phyloP scores from a whole-genome alignment of 1,140 invertebrate species.

The Helicoverpa armigera region DNA sequence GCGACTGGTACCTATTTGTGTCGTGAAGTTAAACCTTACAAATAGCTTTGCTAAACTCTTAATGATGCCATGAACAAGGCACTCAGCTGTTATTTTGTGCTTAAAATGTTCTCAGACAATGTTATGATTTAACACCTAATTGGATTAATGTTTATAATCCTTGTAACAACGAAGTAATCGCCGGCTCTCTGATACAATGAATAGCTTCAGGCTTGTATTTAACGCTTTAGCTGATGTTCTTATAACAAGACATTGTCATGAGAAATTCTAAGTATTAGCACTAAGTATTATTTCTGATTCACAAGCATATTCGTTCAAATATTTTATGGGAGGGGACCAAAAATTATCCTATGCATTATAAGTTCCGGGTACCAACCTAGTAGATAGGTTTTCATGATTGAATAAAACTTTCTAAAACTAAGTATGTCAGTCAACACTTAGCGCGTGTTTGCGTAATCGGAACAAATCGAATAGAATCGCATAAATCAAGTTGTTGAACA shows the following conservation, averaged over 20 bases:
- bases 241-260: neutral
- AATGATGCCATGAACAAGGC: slow-evolving; percentile 12
- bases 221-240: neutral
- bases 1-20: no score
- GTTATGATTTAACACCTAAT: slow-evolving; percentile 24
- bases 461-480: slow-evolving; percentile 5
- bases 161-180: slow-evolving; percentile 16
- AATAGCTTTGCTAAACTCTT: neutral
- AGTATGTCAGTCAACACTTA: no score
- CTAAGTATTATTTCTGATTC: no score
- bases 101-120: slow-evolving; percentile 3
- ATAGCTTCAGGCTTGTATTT: neutral
- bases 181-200: neutral
- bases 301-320: no score
- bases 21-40: no score
- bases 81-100: slow-evolving; percentile 6
- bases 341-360: no score
- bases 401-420: no score
- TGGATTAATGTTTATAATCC: slow-evolving; percentile 31
- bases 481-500: neutral
- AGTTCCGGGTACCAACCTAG: no score
- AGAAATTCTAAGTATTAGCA: no score
- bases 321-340: no score
- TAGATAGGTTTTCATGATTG: no score
- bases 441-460: slow-evolving; percentile 3